Conservation (phyloP, 1,140 invertebrate species). For the Chymomyza costata region DNA sequence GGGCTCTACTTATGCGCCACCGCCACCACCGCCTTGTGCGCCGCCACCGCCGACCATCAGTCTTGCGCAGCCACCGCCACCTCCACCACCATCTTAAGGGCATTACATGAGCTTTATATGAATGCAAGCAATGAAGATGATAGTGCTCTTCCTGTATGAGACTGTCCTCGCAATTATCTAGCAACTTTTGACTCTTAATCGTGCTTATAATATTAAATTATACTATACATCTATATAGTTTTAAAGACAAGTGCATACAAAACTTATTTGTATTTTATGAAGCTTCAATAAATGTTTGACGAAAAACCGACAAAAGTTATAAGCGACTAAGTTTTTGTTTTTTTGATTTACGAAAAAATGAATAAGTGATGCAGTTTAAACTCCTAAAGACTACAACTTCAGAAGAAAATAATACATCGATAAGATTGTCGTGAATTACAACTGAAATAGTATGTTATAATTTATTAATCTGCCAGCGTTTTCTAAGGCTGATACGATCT, state of each 20-base stretch:
- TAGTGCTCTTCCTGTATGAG: conserved; percentile 17
- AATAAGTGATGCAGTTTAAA: no score
- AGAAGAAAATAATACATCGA: no score
- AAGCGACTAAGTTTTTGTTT: conserved; percentile 8
- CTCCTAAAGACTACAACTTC: no score
- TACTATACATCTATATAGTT: conserved; percentile 14
- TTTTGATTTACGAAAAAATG: no score
- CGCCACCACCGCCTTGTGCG: conserved; percentile 77
- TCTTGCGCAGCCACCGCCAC: conserved; percentile 72
- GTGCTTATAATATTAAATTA: conserved; percentile 27
- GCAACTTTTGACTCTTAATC: conserved; percentile 22
- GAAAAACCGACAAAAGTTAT: no score
- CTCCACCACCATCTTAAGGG: conserved; percentile 77
- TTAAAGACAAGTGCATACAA: conserved; percentile 26
- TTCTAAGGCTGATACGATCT: no score
- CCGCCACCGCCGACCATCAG: conserved; percentile 77
- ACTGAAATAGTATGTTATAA: no score
- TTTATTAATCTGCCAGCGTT: no score
- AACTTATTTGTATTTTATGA: conserved; percentile 37
- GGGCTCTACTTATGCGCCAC: conserved; percentile 77
- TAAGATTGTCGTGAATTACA: no score
- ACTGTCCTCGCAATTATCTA: conserved; percentile 43
- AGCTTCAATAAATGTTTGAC: conserved; percentile 30
- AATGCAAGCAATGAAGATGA: conserved; percentile 2
- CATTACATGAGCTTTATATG: no score